phyloP scores from a whole-genome alignment of 2,797 vertebrate genomes.

The Macrochelys suwanniensis region DNA sequence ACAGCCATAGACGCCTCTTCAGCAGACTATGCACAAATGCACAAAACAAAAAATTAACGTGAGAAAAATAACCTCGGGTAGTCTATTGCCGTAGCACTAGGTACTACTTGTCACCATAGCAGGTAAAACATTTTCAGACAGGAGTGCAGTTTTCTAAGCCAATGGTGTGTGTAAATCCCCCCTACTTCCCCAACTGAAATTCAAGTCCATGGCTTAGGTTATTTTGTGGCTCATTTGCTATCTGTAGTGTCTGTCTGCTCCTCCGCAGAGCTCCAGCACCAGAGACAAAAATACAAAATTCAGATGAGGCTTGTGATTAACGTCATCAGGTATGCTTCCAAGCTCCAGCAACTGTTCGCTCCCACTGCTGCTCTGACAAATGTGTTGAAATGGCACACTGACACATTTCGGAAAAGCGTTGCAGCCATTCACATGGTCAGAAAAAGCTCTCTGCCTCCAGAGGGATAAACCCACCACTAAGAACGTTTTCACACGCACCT shows the following conservation, averaged over 20 bases:
- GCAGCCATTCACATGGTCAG: constrained; percentile 20
- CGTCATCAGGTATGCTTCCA: constrained; percentile 21
- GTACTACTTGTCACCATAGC: background rate
- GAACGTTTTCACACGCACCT: background rate
- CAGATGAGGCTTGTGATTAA: background rate
- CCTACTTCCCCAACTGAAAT: background rate
- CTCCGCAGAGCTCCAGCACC: background rate
- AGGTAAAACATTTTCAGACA: background rate
- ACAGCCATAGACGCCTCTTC: constrained; percentile 17
- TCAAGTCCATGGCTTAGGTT: background rate
- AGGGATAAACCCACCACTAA: background rate
- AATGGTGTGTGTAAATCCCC: background rate
- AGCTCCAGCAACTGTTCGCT: background rate
- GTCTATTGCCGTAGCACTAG: background rate
- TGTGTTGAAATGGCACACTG: constrained; percentile 7
- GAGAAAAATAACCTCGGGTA: background rate
- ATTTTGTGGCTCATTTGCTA: background rate
- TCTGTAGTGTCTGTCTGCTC: rapidly evolving
- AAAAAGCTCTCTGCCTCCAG: background rate
- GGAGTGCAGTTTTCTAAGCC: background rate
- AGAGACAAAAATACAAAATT: background rate
- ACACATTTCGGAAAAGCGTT: background rate
- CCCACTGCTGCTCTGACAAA: constrained; percentile 28
- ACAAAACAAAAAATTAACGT: background rate
- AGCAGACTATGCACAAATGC: background rate